Conservation (phyloP, 2,113 vertebrate genomes). For the Prochilodus magdalenae region DNA sequence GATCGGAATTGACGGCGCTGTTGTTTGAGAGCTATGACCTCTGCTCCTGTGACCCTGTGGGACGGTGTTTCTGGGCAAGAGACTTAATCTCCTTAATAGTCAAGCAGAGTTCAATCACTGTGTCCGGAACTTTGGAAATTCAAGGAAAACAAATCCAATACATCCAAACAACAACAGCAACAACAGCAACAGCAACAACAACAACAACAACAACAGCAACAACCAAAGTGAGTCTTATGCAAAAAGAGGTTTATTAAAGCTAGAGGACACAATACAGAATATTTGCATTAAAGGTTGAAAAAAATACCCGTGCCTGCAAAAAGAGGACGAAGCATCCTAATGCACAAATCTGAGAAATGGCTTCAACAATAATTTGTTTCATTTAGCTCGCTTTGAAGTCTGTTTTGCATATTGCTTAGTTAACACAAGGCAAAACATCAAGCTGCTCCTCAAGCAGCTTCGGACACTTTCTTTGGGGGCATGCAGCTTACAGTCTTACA, state of each 20-base stretch:
- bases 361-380: background rate
- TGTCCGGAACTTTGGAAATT: background rate
- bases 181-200: no score
- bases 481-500: background rate
- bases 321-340: background rate
- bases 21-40: background rate
- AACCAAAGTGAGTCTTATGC: constrained; percentile 16
- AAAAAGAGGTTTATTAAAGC: constrained; percentile 49
- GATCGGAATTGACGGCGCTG: constrained; percentile 29
- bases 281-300: constrained; percentile 30
- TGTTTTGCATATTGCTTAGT: background rate
- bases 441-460: background rate
- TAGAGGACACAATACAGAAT: constrained; percentile 39
- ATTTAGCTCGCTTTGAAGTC: background rate
- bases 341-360: constrained; percentile 2
- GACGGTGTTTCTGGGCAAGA: background rate
- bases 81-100: background rate
- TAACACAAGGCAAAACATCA: constrained; percentile 9
- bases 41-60: background rate
- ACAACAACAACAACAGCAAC: no score
- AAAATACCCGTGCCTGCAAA: constrained; percentile 1
- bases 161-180: background rate
- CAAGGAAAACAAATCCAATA: background rate
- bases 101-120: background rate
- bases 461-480: background rate